Percentiles rank a stretch among this genome's conserved stretches.
These are phyloP conservation scores for Ochotona princeps DNA, from an alignment of 2,113 vertebrate species.

Conservation along the genomic window DNA sequence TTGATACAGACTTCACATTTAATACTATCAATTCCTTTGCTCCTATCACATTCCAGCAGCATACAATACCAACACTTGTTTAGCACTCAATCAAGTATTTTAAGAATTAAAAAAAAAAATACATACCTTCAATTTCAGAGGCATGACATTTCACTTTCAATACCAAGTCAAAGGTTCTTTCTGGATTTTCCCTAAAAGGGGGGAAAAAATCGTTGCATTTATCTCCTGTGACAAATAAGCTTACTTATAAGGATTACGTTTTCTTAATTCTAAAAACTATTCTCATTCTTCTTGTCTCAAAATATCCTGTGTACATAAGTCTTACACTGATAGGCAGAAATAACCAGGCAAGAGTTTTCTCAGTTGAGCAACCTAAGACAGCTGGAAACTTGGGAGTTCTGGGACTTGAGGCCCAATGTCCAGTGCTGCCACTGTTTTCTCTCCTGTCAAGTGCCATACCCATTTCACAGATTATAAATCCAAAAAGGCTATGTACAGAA, in stretches of 20 bases:
- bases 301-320: not conserved
- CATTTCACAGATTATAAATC: not conserved
- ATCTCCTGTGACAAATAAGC: not conserved
- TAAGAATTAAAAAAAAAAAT: not conserved
- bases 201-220: slow-evolving; percentile 50
- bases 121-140: slow-evolving; percentile 94
- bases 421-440: not conserved
- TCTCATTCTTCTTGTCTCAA: not conserved
- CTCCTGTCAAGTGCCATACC: not conserved
- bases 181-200: slow-evolving; percentile 93
- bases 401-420: not conserved
- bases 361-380: not conserved
- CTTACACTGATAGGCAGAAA: not conserved
- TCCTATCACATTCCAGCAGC: not conserved
- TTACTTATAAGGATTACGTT: not conserved
- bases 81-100: not conserved
- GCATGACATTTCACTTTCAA: slow-evolving; percentile 94
- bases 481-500: not conserved
- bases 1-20: not conserved
- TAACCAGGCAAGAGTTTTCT: not conserved
- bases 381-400: too few species aligned
- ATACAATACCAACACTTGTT: not conserved
- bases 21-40: not conserved
- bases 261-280: slow-evolving; percentile 19
- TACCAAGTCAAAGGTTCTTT: slow-evolving; percentile 96